phyloP scores from a whole-genome alignment of 2,888 invertebrate species.

The Eilema sororculum region DNA sequence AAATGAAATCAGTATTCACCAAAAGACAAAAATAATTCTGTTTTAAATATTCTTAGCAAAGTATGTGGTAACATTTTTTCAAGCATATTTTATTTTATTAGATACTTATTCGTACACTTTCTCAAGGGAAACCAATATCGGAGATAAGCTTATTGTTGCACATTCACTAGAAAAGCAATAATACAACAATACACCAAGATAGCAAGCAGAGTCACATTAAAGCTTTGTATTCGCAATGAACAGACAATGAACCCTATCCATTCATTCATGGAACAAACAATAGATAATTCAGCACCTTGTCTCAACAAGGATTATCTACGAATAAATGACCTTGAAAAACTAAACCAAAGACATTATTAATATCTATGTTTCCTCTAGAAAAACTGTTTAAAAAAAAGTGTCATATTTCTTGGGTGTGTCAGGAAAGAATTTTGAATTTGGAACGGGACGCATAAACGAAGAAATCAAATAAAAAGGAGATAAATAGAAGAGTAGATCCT shows the following conservation, averaged over 20 bases:
- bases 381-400: no score
- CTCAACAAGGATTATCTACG: not conserved
- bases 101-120: not conserved
- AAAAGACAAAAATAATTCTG: no score
- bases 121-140: not conserved
- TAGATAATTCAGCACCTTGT: constrained; percentile 26
- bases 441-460: not conserved
- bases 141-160: not conserved
- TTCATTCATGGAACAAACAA: constrained; percentile 28
- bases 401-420: no score
- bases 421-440: no score
- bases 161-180: not conserved
- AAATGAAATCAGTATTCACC: no score
- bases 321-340: not conserved
- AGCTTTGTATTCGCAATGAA: constrained; percentile 5
- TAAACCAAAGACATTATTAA: not conserved
- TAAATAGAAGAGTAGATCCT: not conserved
- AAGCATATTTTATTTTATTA: not conserved
- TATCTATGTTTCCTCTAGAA: no score
- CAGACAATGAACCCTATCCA: constrained; percentile 5
- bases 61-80: not conserved
- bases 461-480: not conserved
- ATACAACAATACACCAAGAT: not conserved
- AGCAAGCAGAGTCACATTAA: not conserved
- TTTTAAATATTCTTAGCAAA: no score